These are phyloP conservation scores for Takifugu bimaculatus DNA, from an alignment of 2,113 vertebrate species.

Conservation along the genomic window DNA sequence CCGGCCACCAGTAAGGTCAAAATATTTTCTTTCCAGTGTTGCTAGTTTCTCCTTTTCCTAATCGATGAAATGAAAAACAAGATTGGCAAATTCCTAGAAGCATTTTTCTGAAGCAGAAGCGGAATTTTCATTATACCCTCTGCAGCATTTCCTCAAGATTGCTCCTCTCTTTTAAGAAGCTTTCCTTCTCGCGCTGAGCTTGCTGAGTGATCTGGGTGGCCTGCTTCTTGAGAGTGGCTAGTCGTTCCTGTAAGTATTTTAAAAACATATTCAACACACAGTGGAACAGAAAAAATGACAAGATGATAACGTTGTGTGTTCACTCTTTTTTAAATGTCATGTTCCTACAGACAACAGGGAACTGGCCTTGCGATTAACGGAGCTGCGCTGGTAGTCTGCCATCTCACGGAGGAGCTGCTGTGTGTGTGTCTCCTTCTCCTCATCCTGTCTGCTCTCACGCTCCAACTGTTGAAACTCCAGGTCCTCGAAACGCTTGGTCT, in stretches of 20 bases:
- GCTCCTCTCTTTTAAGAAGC: conserved; percentile 90
- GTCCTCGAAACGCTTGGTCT: conserved; percentile 93
- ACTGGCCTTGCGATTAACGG: conserved; percentile 84
- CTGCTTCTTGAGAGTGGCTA: conserved; percentile 90
- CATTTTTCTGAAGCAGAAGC: not conserved
- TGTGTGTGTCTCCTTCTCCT: conserved; percentile 87
- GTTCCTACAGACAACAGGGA: conserved; percentile 5
- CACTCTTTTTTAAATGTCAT: not conserved
- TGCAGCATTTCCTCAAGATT: conserved; percentile 90
- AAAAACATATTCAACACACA: not conserved
- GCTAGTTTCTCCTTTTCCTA: conserved; percentile 92
- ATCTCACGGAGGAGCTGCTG: conserved; percentile 90
- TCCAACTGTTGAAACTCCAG: conserved; percentile 96
- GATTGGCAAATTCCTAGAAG: not conserved
- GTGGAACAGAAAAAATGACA: not conserved
- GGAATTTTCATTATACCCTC: conserved; percentile 70
- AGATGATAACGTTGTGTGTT: not conserved
- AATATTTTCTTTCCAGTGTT: conserved; percentile 86
- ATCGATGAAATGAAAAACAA: not conserved
- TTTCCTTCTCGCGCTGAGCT: conserved; percentile 88
- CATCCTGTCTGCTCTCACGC: conserved; percentile 88
- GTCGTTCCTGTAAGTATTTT: conserved; percentile 78
- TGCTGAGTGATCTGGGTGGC: conserved; percentile 88
- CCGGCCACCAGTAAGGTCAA: conserved; percentile 81
- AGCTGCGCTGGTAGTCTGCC: conserved; percentile 87